Percentiles rank a stretch among this genome's conserved stretches.
These are phyloP conservation scores for Thereva nobilitata DNA, from an alignment of 2,888 invertebrate genomes.

Conservation along the genomic window DNA sequence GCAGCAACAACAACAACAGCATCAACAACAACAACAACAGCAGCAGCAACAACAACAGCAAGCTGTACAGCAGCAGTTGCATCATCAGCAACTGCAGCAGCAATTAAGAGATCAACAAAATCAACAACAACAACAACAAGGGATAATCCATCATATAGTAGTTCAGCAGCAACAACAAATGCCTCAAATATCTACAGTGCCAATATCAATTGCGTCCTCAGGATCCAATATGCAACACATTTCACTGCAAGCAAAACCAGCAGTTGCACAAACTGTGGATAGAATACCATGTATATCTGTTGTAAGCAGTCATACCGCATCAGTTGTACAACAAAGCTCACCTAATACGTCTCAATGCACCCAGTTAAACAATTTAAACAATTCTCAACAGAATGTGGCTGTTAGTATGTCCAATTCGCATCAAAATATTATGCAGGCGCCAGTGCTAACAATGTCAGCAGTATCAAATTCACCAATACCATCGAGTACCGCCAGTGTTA, in stretches of 20 bases:
- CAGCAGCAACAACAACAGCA: conserved; percentile 61
- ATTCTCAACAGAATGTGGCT: conserved; percentile 41
- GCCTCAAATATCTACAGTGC: conserved; percentile 30
- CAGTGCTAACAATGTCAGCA: conserved; percentile 58
- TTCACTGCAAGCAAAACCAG: conserved; percentile 41
- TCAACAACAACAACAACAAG: conserved; percentile 60
- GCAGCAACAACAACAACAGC: conserved; percentile 45
- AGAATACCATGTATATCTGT: conserved; percentile 26
- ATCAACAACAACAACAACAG: conserved; percentile 53
- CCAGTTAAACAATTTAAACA: conserved; percentile 49
- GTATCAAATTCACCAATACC: conserved; percentile 51
- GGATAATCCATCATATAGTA: conserved; percentile 53
- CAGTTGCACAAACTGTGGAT: conserved; percentile 14
- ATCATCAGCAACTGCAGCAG: conserved; percentile 52
- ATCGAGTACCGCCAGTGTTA: conserved; percentile 46
- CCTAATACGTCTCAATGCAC: conserved; percentile 56
- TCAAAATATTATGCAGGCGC: conserved; percentile 49
- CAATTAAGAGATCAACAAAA: conserved; percentile 48
- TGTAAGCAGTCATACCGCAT: conserved; percentile 4
- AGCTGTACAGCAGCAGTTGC: conserved; percentile 55
- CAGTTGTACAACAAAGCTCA: conserved; percentile 10
- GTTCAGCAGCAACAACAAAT: conserved; percentile 49
- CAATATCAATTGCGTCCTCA: conserved; percentile 7
- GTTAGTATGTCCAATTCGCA: conserved; percentile 34
- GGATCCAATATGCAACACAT: conserved; percentile 37